Conservation (phyloP, 2,888 invertebrate species). For the Cantharis flavilabris region DNA sequence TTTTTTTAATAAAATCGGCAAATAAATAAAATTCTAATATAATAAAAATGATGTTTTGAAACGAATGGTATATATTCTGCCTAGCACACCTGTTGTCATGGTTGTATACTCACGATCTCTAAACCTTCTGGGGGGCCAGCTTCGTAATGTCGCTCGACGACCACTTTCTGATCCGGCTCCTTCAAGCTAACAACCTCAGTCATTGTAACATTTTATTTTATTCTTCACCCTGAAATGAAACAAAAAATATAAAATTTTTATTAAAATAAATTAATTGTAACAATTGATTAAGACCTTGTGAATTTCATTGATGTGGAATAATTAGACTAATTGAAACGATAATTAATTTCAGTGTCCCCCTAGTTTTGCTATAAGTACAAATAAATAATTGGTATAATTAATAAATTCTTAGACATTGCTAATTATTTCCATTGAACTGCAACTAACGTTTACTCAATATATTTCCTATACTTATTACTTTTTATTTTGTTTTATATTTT, state of each 20-base stretch:
- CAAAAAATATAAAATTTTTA: not conserved
- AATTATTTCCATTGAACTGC: not conserved
- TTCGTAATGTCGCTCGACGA: conserved; percentile 54
- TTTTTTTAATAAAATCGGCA: too few relatives aligned
- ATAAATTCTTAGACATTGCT: not conserved
- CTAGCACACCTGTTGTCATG: not conserved
- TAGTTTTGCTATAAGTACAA: not conserved
- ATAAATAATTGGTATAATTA: not conserved
- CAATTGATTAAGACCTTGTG: not conserved
- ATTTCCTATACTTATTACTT: not conserved
- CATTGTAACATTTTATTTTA: conserved; percentile 40
- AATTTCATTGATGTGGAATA: not conserved
- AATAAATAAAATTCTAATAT: too few relatives aligned
- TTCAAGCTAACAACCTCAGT: conserved; percentile 50
- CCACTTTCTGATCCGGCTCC: conserved; percentile 61
- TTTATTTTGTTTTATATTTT: not conserved
- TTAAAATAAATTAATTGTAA: not conserved
- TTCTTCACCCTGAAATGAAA: not conserved
- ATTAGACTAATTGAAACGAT: not conserved
- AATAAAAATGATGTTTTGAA: too few relatives aligned
- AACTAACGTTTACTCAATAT: not conserved
- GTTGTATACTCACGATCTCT: conserved; percentile 47
- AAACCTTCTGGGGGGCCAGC: conserved; percentile 54
- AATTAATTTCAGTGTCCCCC: not conserved
- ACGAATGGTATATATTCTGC: not conserved